Conservation (phyloP, 2,888 invertebrate genomes). For the Scrobipalpa atriplicella region DNA sequence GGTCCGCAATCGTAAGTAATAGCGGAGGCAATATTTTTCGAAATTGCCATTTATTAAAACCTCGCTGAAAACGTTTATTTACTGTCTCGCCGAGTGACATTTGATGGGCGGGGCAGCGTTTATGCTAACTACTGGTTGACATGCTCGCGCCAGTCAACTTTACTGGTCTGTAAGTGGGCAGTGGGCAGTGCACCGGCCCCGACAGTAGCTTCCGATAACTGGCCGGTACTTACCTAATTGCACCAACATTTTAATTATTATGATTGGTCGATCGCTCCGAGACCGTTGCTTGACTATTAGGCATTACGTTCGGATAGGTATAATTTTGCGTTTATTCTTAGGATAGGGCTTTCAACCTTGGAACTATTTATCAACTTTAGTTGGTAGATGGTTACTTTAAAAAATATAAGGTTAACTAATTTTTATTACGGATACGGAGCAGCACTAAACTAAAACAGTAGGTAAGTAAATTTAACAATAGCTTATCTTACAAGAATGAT, state of each 20-base stretch:
- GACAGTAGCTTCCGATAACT: slow-evolving; percentile 46
- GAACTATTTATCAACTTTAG: not conserved
- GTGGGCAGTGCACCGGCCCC: slow-evolving; percentile 21
- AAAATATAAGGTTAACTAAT: too few relatives aligned
- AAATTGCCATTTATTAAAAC: slow-evolving; percentile 50
- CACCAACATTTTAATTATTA: slow-evolving; percentile 58
- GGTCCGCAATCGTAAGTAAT: slow-evolving; percentile 26
- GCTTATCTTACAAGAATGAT: too few relatives aligned
- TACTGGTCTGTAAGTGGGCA: slow-evolving; percentile 31
- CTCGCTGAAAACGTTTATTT: slow-evolving; percentile 41
- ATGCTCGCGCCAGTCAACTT: slow-evolving; percentile 36
- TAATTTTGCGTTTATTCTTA: slow-evolving; percentile 20
- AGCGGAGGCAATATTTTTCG: slow-evolving; percentile 42
- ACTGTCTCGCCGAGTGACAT: slow-evolving; percentile 51
- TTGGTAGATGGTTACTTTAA: too few relatives aligned
- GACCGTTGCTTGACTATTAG: slow-evolving; percentile 26
- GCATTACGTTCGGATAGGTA: slow-evolving; percentile 17
- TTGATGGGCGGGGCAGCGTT: slow-evolving; percentile 63
- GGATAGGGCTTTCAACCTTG: not conserved
- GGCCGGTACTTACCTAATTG: slow-evolving; percentile 67
- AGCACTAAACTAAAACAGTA: too few relatives aligned
- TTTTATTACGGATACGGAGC: too few relatives aligned
- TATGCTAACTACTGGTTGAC: slow-evolving; percentile 57
- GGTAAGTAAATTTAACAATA: too few relatives aligned
- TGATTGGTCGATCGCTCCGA: slow-evolving; percentile 49